These are phyloP conservation scores for Pedionomus torquatus DNA, from an alignment of 2,113 vertebrate genomes.

Conservation along the genomic window DNA sequence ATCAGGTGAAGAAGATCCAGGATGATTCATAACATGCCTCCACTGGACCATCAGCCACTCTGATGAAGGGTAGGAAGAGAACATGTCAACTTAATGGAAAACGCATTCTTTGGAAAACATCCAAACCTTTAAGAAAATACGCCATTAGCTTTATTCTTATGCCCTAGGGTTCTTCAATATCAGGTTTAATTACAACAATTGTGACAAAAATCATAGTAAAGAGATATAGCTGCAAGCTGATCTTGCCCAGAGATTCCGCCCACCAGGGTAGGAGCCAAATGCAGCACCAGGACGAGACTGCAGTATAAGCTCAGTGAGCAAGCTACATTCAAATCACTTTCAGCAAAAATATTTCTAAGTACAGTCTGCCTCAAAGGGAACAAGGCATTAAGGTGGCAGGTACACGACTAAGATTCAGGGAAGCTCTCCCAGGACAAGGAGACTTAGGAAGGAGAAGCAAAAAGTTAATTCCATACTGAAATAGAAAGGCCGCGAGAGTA, in stretches of 20 bases:
- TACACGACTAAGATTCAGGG: neutral
- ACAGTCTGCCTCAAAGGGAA: neutral
- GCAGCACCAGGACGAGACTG: neutral
- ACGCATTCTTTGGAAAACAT: neutral
- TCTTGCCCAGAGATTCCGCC: neutral
- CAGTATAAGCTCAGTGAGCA: neutral
- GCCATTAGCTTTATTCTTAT: neutral
- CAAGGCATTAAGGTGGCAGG: neutral
- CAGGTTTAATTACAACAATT: conserved; percentile 20
- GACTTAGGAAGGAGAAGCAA: neutral
- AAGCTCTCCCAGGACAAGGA: neutral
- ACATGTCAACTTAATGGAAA: neutral
- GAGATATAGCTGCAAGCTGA: neutral
- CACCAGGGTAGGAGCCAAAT: neutral
- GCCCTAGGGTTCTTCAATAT: neutral
- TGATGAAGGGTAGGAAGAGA: neutral
- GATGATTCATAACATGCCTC: neutral
- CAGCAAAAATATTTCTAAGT: neutral
- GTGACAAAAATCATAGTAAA: conserved; percentile 18
- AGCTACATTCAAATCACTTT: neutral
- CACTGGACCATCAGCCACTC: neutral
- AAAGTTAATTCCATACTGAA: neutral
- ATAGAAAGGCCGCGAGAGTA: neutral
- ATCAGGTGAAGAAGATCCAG: neutral
- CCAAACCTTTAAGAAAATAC: conserved; percentile 15